Conservation (phyloP, 2,888 invertebrate species). For the Himalopsyche kuldschensis region DNA sequence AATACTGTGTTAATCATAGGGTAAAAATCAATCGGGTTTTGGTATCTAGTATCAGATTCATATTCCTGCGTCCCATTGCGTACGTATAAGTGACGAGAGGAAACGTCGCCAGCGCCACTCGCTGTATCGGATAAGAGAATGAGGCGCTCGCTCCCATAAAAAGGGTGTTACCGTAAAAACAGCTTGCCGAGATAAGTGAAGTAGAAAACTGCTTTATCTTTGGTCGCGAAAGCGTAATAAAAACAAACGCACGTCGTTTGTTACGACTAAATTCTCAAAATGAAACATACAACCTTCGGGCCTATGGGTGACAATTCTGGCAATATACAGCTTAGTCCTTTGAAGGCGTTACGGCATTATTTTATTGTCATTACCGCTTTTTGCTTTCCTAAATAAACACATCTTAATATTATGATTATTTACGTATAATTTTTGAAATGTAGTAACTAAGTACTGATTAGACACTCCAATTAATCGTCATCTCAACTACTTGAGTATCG, state of each 20-base stretch:
- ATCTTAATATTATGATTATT: too few relatives aligned
- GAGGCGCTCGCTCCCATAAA: constrained; percentile 10
- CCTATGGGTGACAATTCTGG: neutral
- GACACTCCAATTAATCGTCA: too few relatives aligned
- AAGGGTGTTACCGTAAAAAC: constrained; percentile 26
- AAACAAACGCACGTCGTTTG: constrained; percentile 25
- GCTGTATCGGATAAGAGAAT: neutral
- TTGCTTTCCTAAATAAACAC: too few relatives aligned
- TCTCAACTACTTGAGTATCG: too few relatives aligned
- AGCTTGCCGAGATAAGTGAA: constrained; percentile 28
- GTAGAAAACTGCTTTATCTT: constrained; percentile 29
- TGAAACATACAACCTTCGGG: neutral
- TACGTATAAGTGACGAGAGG: neutral
- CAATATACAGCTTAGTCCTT: neutral
- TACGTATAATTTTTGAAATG: too few relatives aligned
- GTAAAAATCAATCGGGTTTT: too few relatives aligned
- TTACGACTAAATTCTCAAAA: neutral
- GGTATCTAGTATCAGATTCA: too few relatives aligned
- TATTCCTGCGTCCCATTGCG: neutral
- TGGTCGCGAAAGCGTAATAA: constrained; percentile 29
- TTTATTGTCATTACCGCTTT: neutral
- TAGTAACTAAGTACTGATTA: too few relatives aligned
- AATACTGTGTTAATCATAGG: too few relatives aligned
- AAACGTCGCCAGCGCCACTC: neutral
- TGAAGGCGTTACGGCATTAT: neutral